Base-by-base conservation (phyloP, 2,797 vertebrate species). In the Acanthopagrus latus region DNA sequence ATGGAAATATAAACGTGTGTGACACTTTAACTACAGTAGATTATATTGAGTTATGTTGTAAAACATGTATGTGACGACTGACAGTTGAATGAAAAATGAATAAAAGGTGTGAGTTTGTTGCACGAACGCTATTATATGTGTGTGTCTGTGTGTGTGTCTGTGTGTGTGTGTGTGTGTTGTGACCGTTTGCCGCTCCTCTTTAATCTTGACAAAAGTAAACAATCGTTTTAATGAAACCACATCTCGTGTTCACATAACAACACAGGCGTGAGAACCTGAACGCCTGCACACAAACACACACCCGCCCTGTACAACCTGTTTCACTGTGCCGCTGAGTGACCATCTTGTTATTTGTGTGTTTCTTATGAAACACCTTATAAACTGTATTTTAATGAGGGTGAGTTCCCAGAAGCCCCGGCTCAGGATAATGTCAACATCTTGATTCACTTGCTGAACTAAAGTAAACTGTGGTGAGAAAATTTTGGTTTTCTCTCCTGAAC, bases 231-330 rank as follows among this genome's bases (percentile, higher is more conserved):
- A 71, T 68, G 23, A 73, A 63, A 74, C 51, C 18, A n/a, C 14
- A 38, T 75, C 44, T 69, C 10, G 59, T 3, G 7, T 44, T 58
- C 38, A 47, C 20, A 54, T n/a, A 29, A 44, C 65, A 20, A 69
- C 4, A 43, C 4, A 43, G 16, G 57, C 12, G 25, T 47, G 54
- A 52, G 12, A 62, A 65, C 7, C 16, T 18, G 4, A 57, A 13
- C 33, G 13, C 57, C 21, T 3, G 13, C 14, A 46, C 9, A 9
- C n/a, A 56, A 10, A 52, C 11, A 65, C 18, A 58, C 10, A 54
- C 73, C 73, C 73, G 27, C 64, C 38, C 65, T 54, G 60, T 1
- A 60, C 51, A 71, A 56, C 60, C 23, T 46, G 51, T 41, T 46
- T 70, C 10, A n/a, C 17, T 54, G 51, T 25, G 20, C 18, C 17